Percentiles rank a stretch among this genome's conserved stretches.
phyloP scores from a whole-genome alignment of 2,113 vertebrate species.

The Plecotus auritus region DNA sequence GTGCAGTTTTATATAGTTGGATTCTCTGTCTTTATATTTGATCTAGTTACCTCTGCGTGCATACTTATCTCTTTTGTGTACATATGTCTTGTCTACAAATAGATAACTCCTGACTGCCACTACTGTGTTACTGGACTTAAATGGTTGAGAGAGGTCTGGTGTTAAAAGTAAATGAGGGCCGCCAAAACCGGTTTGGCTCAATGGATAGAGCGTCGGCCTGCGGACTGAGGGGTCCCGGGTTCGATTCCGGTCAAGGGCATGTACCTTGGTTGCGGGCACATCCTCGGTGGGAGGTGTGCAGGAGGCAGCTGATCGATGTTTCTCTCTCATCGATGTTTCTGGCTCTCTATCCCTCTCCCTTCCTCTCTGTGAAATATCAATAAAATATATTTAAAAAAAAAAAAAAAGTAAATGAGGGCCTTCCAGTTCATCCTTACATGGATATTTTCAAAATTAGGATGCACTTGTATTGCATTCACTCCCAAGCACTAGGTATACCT shows the following conservation, averaged over 20 bases:
- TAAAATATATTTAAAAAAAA: no score
- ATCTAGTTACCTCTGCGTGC: background rate
- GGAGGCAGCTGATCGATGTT: no score
- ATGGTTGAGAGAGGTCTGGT: background rate
- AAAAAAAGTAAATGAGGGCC: background rate
- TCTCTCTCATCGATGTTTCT: no score
- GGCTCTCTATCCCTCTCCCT: no score
- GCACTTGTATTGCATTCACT: background rate
- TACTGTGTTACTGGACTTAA: background rate
- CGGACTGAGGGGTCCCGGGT: no score
- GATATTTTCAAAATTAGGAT: background rate
- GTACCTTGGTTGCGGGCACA: no score
- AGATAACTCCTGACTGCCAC: background rate
- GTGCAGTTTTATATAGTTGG: background rate
- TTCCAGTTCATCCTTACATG: background rate
- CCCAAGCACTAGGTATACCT: background rate
- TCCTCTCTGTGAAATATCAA: no score
- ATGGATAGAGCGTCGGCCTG: no score
- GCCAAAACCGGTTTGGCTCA: no score
- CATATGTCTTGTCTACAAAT: background rate
- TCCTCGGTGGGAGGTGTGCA: no score
- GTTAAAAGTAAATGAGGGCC: background rate
- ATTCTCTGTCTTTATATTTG: background rate
- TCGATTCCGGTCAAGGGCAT: no score
- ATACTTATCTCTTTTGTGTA: background rate